phyloP scores from a whole-genome alignment of 2,797 vertebrate species.

The Choloepus didactylus region DNA sequence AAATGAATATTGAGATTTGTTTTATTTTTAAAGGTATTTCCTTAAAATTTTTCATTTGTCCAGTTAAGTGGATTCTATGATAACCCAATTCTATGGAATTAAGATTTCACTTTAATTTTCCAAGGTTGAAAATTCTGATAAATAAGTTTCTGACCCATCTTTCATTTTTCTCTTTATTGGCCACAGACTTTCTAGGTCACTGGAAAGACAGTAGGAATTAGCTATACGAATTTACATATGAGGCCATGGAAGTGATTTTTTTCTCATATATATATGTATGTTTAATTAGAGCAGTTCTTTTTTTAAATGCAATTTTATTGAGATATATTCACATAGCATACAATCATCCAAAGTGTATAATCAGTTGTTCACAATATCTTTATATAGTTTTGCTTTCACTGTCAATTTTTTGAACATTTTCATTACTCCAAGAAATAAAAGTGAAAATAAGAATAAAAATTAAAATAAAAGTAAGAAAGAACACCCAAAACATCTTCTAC shows the following conservation, averaged over 20 bases:
- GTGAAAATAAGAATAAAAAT: too few relatives aligned
- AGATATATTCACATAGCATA: too few relatives aligned
- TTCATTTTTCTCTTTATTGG: neutral
- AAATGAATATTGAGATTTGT: neutral
- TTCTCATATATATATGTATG: too few relatives aligned
- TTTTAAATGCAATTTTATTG: neutral
- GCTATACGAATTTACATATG: neutral
- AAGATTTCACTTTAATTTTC: conserved; percentile 8
- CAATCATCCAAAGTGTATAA: too few relatives aligned
- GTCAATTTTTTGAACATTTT: too few relatives aligned
- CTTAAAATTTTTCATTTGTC: neutral
- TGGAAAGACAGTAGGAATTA: neutral
- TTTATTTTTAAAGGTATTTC: neutral
- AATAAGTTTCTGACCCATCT: neutral
- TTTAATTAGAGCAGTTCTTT: neutral
- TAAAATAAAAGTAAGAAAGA: too few relatives aligned
- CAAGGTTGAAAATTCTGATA: neutral
- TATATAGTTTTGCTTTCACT: too few relatives aligned
- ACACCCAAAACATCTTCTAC: too few relatives aligned
- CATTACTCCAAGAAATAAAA: too few relatives aligned
- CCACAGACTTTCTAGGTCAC: neutral
- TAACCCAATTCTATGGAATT: neutral
- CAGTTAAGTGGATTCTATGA: neutral
- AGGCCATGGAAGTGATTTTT: neutral
- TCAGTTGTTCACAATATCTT: too few relatives aligned